phyloP scores from a whole-genome alignment of 2,113 vertebrate species.

The Hiodon alosoides region DNA sequence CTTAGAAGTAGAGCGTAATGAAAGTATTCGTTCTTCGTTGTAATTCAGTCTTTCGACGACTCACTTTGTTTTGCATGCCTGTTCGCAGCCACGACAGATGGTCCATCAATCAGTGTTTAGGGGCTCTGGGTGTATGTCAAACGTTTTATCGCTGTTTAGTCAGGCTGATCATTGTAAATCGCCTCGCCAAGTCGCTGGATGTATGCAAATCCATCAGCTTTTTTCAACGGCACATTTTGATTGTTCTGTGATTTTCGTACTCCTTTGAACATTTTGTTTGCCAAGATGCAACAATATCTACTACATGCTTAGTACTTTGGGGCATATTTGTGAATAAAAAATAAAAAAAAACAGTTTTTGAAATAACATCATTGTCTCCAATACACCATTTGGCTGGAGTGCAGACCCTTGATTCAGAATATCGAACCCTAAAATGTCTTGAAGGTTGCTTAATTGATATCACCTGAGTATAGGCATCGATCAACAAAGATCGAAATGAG shows the following conservation, averaged over 20 bases:
- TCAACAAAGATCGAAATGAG: background rate
- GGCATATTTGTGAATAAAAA: background rate
- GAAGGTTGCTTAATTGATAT: constrained; percentile 30
- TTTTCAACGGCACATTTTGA: background rate
- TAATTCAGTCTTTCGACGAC: constrained; percentile 5
- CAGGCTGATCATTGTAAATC: constrained; percentile 8
- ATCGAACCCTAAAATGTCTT: background rate
- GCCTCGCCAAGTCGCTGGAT: background rate
- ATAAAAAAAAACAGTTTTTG: too few species aligned
- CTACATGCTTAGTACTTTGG: background rate
- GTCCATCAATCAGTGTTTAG: constrained; percentile 16
- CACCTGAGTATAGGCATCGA: constrained; percentile 22
- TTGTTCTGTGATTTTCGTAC: background rate
- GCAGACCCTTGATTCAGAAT: background rate
- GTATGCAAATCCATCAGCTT: constrained; percentile 4
- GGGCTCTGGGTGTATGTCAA: background rate
- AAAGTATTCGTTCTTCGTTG: background rate
- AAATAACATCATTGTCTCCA: background rate
- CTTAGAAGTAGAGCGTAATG: constrained; percentile 6
- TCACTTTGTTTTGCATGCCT: background rate
- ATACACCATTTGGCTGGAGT: background rate
- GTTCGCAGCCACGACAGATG: constrained; percentile 9
- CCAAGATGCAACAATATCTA: background rate
- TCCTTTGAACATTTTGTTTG: background rate
- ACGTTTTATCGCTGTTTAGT: constrained; percentile 17